Conservation (phyloP, 2,797 vertebrate species). For the Carapus acus region DNA sequence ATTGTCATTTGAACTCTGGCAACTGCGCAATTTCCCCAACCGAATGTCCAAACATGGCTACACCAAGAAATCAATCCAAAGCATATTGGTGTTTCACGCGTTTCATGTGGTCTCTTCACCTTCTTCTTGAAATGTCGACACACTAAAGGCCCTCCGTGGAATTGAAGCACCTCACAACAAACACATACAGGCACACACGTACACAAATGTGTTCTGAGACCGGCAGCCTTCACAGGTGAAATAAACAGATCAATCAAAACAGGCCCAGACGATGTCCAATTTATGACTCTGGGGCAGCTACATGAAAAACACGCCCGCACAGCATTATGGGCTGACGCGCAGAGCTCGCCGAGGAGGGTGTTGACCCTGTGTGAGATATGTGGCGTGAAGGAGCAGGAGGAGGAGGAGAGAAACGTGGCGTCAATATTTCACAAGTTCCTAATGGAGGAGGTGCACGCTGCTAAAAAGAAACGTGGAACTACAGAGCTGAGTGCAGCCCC, state of each 20-base stretch:
- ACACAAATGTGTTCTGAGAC: too few species aligned
- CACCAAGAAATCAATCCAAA: too few species aligned
- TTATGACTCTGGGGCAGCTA: conserved; percentile 3
- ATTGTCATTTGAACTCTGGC: too few species aligned
- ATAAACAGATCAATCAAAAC: conserved; percentile 1
- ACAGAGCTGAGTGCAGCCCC: conserved; percentile 65
- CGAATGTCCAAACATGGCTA: too few species aligned
- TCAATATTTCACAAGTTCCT: conserved; percentile 67
- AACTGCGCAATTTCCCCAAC: too few species aligned
- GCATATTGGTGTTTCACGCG: too few species aligned
- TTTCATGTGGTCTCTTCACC: too few species aligned
- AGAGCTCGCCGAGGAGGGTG: conserved; percentile 32
- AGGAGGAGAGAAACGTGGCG: conserved; percentile 23
- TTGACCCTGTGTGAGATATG: conserved; percentile 20
- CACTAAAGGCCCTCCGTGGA: too few species aligned
- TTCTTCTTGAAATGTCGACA: too few species aligned
- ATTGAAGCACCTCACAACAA: too few species aligned
- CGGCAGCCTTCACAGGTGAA: too few species aligned
- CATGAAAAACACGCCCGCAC: conserved; percentile 18
- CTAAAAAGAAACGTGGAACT: conserved; percentile 59
- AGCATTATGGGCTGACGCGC: conserved; percentile 21
- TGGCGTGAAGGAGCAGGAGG: conserved; percentile 25
- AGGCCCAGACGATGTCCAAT: conserved; percentile 8
- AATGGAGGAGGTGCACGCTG: conserved; percentile 52
- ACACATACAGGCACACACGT: too few species aligned